Conservation (phyloP, 2,797 vertebrate genomes). For the Distichodus sexfasciatus region DNA sequence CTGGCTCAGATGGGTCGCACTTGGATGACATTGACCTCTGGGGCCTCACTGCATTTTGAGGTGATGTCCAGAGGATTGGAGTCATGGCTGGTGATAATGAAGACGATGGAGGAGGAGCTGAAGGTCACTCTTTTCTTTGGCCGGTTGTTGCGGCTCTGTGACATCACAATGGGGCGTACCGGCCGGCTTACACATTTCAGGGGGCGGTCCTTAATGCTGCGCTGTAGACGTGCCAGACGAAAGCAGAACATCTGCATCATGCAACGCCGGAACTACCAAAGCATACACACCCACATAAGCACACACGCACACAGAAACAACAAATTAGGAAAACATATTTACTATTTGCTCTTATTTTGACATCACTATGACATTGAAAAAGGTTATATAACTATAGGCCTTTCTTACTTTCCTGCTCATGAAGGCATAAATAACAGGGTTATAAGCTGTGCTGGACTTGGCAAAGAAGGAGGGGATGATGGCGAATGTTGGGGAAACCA, state of each 20-base stretch:
- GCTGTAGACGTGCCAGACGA: slow-evolving; percentile 76
- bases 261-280: slow-evolving; percentile 81
- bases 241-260: slow-evolving; percentile 84
- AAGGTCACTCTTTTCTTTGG: slow-evolving; percentile 96
- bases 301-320: background rate
- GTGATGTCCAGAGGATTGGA: slow-evolving; percentile 69
- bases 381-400: background rate
- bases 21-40: slow-evolving; percentile 79
- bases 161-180: slow-evolving; percentile 81
- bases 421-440: slow-evolving; percentile 89
- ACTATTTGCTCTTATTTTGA: no score
- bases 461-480: slow-evolving; percentile 88
- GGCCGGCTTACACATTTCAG: slow-evolving; percentile 69
- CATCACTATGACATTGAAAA: no score
- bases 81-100: slow-evolving; percentile 88
- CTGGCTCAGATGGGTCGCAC: slow-evolving; percentile 78
- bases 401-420: slow-evolving; percentile 89
- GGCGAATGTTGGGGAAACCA: slow-evolving; percentile 83
- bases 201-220: slow-evolving; percentile 73
- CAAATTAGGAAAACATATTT: background rate
- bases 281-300: background rate
- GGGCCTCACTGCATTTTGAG: slow-evolving; percentile 55
- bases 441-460: slow-evolving; percentile 89
- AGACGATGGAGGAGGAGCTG: slow-evolving; percentile 89
- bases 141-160: slow-evolving; percentile 66